A percentile compares a stretch with the other conserved stretches of the same genome.
Conservation (phyloP, 2,888 invertebrate genomes). For the Cantharis rustica region DNA sequence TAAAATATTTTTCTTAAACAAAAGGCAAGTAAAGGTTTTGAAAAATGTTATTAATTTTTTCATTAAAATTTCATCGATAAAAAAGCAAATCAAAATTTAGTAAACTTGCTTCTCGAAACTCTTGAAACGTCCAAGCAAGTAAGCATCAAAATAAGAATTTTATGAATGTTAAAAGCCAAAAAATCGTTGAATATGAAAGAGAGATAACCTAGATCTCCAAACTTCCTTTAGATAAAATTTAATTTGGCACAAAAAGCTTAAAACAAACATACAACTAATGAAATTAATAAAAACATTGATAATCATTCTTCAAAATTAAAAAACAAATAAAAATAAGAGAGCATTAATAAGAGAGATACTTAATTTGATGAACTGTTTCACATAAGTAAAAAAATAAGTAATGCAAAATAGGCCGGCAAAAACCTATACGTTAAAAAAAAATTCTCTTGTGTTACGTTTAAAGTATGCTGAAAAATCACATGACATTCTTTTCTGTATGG, state of each 20-base stretch:
- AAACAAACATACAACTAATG: not conserved
- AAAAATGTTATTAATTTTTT: not conserved
- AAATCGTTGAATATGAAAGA: not conserved
- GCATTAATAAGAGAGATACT: constrained; percentile 10
- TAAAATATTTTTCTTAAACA: not conserved
- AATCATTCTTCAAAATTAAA: not conserved
- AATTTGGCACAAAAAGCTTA: not conserved
- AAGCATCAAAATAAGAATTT: not conserved
- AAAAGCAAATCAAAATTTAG: not conserved
- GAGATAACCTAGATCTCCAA: not conserved
- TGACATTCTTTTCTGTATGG: constrained; percentile 41
- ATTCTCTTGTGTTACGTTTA: not conserved
- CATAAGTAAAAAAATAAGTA: constrained; percentile 10
- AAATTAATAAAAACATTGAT: not conserved
- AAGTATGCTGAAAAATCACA: constrained; percentile 35
- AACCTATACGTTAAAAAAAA: not conserved
- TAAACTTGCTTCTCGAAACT: not conserved
- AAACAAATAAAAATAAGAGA: constrained; percentile 16
- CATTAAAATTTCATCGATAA: not conserved
- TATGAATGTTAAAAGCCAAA: not conserved
- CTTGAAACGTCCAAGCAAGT: not conserved
- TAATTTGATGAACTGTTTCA: not conserved
- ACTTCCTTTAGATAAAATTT: not conserved
- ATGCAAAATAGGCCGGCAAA: constrained; percentile 20
- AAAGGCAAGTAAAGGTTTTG: not conserved